Percentiles rank a stretch among this genome's conserved stretches.
These are phyloP conservation scores for Chaetops frenatus DNA, from an alignment of 2,113 vertebrate genomes.

Conservation along the genomic window DNA sequence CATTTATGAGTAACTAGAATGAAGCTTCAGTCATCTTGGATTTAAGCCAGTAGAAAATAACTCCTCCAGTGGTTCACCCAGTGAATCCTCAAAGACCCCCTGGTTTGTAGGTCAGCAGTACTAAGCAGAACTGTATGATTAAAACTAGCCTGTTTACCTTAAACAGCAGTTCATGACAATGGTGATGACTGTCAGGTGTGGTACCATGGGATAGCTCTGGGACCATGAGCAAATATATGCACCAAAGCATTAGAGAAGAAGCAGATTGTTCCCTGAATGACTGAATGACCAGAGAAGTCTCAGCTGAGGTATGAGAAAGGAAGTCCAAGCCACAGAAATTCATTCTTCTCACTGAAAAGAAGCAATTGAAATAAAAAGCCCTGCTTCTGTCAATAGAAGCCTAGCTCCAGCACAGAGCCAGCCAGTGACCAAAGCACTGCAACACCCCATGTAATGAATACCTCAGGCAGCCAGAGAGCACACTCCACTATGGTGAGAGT, in stretches of 20 bases:
- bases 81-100: not conserved
- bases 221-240: not conserved
- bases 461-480: not conserved
- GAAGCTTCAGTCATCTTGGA: not conserved
- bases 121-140: not conserved
- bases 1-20: not conserved
- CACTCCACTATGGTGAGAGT: not conserved
- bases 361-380: not conserved
- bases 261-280: not conserved
- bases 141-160: not conserved
- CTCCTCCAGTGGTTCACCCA: not conserved
- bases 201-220: not conserved
- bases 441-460: not conserved
- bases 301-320: not conserved
- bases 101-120: not conserved
- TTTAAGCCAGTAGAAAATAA: conserved; percentile 1
- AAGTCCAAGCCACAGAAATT: not conserved
- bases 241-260: not conserved
- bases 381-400: not conserved
- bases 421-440: not conserved
- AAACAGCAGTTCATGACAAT: not conserved
- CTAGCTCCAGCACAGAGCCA: not conserved
- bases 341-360: not conserved
- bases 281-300: not conserved
- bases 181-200: too few relatives aligned